Evolutionary conservation across 92 coral and sea anemone species (phyloP), one percentile per base, ranked within the genome.

Genomic region (Epizoanthus fatuus): DNA sequence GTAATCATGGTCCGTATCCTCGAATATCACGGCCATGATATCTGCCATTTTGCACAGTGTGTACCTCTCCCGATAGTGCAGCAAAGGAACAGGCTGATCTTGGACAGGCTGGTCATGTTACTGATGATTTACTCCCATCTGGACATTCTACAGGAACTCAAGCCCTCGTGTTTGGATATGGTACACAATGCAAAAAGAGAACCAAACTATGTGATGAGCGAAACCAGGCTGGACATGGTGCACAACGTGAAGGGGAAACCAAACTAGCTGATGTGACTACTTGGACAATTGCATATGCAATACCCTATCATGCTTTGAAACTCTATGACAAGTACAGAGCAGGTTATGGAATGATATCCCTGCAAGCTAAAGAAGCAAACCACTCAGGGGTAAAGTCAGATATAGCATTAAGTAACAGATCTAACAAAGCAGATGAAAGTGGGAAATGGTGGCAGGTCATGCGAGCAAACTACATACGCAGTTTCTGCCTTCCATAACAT

Each of bases 381-480:
- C 93, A 84, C 63, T 84, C 89, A 44, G 85, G 78, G 37, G 84
- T 88, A 15, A 88, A 89, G 80, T 35, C 52, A 44, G 86, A 89
- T 38, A 89, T 84, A 63, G 42, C 89, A 19, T 35, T 89, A 67
- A 84, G 79, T 49, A 89, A 78, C 81, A 68, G 92, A 54, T 89
- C 90, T 42, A 66, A 75, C 84, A 80, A 66, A 51, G n/a, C 88
- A 74, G 83, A 78, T 54, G 64, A 51, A 81, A 86, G 62, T 68
- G 91, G 94, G 44, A 90, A 91, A 72, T 91, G 90, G 87, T 86
- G 91, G 86, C 88, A 91, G 79, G 76, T 91, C 47, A 87, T 85
- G 87, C 81, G 90, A 35, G 88, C 91, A 39, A 91, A 91, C 63
- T 91, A 86, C 69, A 81, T 91, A 72, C 74, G 86, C 37, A 81